Evolutionary conservation across 2,888 invertebrate species (phyloP).

Genomic region (Papilio elwesi): DNA sequence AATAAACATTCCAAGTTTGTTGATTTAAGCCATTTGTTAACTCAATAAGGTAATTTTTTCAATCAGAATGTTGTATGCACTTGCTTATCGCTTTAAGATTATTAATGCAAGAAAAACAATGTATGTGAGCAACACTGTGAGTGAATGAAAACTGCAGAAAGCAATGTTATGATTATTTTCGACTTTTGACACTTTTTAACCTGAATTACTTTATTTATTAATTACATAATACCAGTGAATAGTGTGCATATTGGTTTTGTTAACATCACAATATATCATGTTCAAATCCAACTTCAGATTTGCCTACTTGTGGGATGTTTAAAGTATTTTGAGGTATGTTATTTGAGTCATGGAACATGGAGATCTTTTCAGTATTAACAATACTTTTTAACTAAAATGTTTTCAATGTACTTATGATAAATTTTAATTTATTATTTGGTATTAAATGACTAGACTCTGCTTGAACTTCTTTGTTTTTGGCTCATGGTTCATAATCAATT

Average conservation of each 20-base stretch:
- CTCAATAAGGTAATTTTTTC: constrained; percentile 25
- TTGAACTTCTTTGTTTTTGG: constrained; percentile 9
- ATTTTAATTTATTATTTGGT: constrained; percentile 10
- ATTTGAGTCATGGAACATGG: not conserved
- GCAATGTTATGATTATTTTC: not conserved
- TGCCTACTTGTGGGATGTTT: not conserved
- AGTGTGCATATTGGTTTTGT: not conserved
- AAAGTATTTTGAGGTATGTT: not conserved
- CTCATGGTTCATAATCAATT: not conserved
- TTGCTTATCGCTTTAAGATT: not conserved
- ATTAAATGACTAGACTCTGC: constrained; percentile 1
- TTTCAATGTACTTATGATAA: not conserved
- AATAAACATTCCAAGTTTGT: constrained; percentile 37
- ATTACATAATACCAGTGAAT: constrained; percentile 7
- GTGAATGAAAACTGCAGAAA: not conserved
- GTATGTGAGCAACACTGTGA: constrained; percentile 18
- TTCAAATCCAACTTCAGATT: not conserved
- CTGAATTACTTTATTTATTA: not conserved
- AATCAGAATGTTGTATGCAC: constrained; percentile 6
- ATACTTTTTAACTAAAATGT: not conserved
- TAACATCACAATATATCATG: not conserved
- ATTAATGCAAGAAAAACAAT: constrained; percentile 17
- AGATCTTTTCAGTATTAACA: constrained; percentile 14
- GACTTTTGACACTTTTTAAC: not conserved
- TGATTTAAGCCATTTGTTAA: constrained; percentile 27